Evolutionary conservation across 2,113 vertebrate species (phyloP).

Genomic region (Laterallus jamaicensis): DNA sequence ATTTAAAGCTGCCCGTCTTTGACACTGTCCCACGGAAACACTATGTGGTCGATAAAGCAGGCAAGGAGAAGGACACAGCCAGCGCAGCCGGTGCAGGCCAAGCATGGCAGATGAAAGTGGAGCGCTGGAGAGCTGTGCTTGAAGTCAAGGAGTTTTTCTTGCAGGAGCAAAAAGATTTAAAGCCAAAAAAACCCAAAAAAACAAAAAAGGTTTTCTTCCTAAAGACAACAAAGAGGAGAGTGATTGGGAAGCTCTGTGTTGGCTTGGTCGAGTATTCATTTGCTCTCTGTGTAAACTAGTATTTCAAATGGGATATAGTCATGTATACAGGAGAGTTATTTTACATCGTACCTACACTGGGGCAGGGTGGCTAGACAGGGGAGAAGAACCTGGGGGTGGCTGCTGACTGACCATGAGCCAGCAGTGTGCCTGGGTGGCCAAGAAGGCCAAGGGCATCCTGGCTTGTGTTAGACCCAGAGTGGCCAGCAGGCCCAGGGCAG

Average conservation of each 20-base stretch:
- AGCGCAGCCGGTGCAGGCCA: accelerated
- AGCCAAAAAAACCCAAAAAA: not conserved
- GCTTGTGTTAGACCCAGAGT: no score
- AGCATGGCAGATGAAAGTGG: not conserved
- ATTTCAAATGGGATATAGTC: not conserved
- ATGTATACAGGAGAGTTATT: not conserved
- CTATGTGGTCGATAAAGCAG: not conserved
- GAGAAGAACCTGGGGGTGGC: no score
- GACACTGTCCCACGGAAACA: conserved; percentile 3
- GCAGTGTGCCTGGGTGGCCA: no score
- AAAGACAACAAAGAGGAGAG: not conserved
- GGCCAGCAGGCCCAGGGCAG: no score
- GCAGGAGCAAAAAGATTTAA: not conserved
- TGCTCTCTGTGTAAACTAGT: not conserved
- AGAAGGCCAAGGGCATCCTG: no score
- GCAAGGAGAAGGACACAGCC: not conserved
- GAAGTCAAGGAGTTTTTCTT: not conserved
- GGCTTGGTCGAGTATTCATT: not conserved
- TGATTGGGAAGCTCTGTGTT: not conserved
- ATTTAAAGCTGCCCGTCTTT: not conserved
- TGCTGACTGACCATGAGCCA: no score
- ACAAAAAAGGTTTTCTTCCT: not conserved
- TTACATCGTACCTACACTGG: not conserved
- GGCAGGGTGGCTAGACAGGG: no score
- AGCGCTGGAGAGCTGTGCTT: not conserved